Conservation (phyloP, 2,797 vertebrate species). For the Sebastes iracundus region DNA sequence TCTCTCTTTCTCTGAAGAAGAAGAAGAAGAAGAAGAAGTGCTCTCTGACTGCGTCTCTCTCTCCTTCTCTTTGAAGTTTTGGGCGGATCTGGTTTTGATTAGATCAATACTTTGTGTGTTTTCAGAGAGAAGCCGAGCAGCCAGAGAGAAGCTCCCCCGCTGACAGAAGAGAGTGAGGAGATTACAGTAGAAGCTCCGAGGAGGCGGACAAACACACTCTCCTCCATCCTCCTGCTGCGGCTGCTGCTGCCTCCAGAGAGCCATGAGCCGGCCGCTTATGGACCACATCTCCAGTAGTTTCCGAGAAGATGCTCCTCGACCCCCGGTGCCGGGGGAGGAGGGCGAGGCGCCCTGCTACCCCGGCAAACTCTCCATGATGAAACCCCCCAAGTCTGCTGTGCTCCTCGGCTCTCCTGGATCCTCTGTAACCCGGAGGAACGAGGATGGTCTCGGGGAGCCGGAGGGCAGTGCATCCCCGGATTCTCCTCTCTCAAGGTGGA, state of each 20-base stretch:
- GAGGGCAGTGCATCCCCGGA: conserved; percentile 96
- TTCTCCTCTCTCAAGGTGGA: conserved; percentile 93
- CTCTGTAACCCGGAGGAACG: conserved; percentile 86
- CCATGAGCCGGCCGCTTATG: conserved; percentile 92
- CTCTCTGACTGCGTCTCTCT: conserved; percentile 77
- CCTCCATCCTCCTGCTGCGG: conserved; percentile 63
- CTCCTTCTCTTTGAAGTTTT: conserved; percentile 91
- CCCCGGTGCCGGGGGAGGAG: conserved; percentile 97
- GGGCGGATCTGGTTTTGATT: conserved; percentile 95
- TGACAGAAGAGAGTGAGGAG: conserved; percentile 91
- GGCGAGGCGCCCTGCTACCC: conserved; percentile 89
- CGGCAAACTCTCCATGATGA: conserved; percentile 80
- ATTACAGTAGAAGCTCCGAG: conserved; percentile 84
- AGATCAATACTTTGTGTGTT: conserved; percentile 92
- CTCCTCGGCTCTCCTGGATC: conserved; percentile 73
- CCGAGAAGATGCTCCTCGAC: conserved; percentile 96
- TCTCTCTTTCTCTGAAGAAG: neutral
- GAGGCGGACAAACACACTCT: conserved; percentile 64
- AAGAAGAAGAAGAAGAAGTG: conserved; percentile 13
- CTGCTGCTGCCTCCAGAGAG: conserved; percentile 50
- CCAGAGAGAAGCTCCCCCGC: conserved; percentile 88
- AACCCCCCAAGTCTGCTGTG: conserved; percentile 70
- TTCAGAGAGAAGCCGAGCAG: conserved; percentile 89
- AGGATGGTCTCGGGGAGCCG: conserved; percentile 94
- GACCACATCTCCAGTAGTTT: conserved; percentile 93